These are phyloP conservation scores for Cyclura pinguis DNA, from an alignment of 2,797 vertebrate genomes.

Conservation along the genomic window DNA sequence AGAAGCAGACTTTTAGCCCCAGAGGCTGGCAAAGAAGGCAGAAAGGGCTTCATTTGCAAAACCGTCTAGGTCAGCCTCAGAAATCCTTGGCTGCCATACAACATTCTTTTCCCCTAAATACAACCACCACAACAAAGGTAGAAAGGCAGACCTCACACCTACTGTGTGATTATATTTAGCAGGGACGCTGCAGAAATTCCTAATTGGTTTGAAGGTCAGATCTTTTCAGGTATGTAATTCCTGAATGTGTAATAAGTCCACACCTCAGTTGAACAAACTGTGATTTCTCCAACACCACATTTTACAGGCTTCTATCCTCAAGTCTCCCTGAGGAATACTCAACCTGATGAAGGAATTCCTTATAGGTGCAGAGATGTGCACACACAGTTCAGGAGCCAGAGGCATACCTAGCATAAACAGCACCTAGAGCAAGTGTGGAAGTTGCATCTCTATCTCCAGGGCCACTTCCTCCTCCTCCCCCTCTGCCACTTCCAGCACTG, in stretches of 20 bases:
- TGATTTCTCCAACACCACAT: neutral
- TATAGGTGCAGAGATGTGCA: neutral
- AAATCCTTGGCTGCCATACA: constrained; percentile 61
- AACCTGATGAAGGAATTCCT: neutral
- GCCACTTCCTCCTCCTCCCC: no score
- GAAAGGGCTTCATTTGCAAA: constrained; percentile 65
- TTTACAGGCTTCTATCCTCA: neutral
- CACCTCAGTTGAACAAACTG: neutral
- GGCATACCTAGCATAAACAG: no score
- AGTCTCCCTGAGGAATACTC: neutral
- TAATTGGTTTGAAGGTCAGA: neutral
- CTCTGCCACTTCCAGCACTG: no score
- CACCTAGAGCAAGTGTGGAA: no score
- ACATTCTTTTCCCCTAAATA: constrained; percentile 55
- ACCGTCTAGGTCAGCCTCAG: constrained; percentile 61
- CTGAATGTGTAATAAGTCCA: neutral
- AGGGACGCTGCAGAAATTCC: neutral
- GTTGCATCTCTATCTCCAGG: no score
- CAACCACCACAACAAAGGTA: neutral
- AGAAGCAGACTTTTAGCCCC: constrained; percentile 74
- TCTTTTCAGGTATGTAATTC: neutral
- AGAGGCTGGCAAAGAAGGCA: constrained; percentile 70
- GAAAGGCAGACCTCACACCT: neutral
- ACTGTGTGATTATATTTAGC: neutral
- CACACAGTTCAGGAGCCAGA: no score